Percentiles rank a stretch among this genome's conserved stretches.
Evolutionary conservation across 1,140 invertebrate genomes (phyloP).

Genomic region (Scaptodrosophila lebanonensis): DNA sequence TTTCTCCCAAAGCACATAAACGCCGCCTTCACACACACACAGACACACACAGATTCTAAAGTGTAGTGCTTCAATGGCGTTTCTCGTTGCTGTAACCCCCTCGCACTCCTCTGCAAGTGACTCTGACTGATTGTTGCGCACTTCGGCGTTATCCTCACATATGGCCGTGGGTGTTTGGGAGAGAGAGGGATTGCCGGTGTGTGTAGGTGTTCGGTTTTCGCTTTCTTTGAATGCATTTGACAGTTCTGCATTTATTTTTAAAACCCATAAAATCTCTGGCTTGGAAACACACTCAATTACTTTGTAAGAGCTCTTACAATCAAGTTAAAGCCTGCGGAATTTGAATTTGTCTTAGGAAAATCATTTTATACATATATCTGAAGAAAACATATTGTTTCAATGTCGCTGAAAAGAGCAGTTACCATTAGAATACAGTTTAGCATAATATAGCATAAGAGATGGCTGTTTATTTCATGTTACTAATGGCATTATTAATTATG

Average conservation of each 20-base stretch:
- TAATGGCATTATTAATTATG: no score
- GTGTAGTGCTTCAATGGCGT: slow-evolving; percentile 29
- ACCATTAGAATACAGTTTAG: no score
- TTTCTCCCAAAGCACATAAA: slow-evolving; percentile 54
- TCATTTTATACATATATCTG: no score
- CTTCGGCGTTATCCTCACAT: slow-evolving; percentile 27
- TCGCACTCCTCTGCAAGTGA: slow-evolving; percentile 54
- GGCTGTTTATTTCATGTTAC: no score
- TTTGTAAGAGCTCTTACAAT: no score
- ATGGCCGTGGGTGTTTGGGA: background rate
- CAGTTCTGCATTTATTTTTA: slow-evolving; percentile 31
- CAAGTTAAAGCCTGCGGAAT: no score
- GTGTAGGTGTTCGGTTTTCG: slow-evolving; percentile 3
- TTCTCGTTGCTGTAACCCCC: slow-evolving; percentile 14
- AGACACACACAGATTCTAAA: slow-evolving; percentile 23
- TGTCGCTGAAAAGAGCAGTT: no score
- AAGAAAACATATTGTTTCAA: no score
- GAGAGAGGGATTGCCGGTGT: background rate
- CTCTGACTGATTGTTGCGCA: slow-evolving; percentile 55
- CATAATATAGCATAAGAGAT: no score
- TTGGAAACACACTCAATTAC: slow-evolving; percentile 14
- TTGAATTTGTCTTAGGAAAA: no score
- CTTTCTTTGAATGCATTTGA: slow-evolving; percentile 24
- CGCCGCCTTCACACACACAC: slow-evolving; percentile 11
- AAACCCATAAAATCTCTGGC: slow-evolving; percentile 20